Evolutionary conservation across 2,888 invertebrate species (phyloP).

Genomic region (Apamea anceps): DNA sequence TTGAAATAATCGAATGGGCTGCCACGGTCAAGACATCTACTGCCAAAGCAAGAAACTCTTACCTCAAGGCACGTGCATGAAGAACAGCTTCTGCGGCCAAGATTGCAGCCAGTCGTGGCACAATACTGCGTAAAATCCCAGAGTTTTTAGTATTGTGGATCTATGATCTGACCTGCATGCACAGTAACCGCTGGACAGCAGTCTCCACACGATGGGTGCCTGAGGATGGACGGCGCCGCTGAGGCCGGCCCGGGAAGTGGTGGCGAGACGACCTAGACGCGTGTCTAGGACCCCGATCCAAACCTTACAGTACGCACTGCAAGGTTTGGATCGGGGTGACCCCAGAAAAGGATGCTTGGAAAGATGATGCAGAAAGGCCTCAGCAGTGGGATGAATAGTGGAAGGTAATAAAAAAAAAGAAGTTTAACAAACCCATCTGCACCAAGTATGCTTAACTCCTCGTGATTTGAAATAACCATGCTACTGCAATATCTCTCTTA

Average conservation of each 20-base stretch:
- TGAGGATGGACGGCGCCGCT: too few relatives aligned
- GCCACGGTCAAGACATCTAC: background rate
- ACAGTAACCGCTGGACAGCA: too few relatives aligned
- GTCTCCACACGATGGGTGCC: too few relatives aligned
- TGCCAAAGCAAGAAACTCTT: background rate
- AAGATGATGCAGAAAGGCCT: background rate
- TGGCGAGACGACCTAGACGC: background rate
- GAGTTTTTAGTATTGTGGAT: background rate
- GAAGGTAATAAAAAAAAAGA: background rate
- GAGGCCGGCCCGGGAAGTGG: too few relatives aligned
- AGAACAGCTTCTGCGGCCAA: too few relatives aligned
- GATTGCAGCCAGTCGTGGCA: background rate
- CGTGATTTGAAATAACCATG: background rate
- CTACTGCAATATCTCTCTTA: background rate
- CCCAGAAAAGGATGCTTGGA: background rate
- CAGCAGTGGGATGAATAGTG: background rate
- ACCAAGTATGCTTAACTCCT: slow-evolving; percentile 2
- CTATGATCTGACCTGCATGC: background rate
- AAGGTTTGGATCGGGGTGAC: background rate
- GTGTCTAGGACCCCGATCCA: too few relatives aligned
- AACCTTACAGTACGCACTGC: too few relatives aligned
- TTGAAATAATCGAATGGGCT: background rate
- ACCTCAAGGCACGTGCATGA: too few relatives aligned
- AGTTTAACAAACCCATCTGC: background rate
- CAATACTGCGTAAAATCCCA: background rate